phyloP scores from a whole-genome alignment of 2,113 vertebrate species.

The Jacana jacana region DNA sequence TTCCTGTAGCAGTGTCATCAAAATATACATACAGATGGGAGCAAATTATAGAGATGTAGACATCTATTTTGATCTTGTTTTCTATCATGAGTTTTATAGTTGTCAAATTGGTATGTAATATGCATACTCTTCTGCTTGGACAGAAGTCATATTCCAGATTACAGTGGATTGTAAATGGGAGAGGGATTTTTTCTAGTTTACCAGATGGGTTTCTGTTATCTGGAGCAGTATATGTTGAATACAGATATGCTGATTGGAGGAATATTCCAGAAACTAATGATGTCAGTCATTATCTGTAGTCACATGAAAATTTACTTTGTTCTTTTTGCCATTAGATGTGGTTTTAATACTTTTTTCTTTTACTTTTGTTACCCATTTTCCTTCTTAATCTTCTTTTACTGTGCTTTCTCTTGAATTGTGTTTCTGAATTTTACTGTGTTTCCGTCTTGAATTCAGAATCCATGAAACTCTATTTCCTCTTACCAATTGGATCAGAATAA shows the following conservation, averaged over 20 bases:
- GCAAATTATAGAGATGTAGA: not conserved
- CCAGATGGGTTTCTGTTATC: not conserved
- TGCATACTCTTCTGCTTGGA: not conserved
- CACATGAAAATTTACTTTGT: not conserved
- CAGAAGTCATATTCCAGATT: not conserved
- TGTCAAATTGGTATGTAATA: not conserved
- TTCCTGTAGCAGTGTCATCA: rapidly evolving
- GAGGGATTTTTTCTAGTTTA: not conserved
- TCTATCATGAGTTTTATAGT: not conserved
- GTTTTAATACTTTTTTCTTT: not conserved
- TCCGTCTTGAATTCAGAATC: not conserved
- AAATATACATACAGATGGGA: not conserved
- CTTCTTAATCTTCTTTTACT: not conserved
- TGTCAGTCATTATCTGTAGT: not conserved
- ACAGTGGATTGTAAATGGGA: not conserved
- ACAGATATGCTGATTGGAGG: not conserved
- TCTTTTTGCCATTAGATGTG: not conserved
- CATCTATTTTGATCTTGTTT: not conserved
- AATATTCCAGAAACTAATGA: not conserved
- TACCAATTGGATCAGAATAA: not conserved
- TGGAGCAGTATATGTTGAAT: not conserved
- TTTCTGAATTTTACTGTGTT: not conserved
- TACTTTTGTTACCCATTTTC: not conserved
- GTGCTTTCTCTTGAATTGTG: not conserved
- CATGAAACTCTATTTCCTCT: not conserved